Conservation (phyloP, 1,140 invertebrate genomes). For the Rhizoglyphus robini region DNA sequence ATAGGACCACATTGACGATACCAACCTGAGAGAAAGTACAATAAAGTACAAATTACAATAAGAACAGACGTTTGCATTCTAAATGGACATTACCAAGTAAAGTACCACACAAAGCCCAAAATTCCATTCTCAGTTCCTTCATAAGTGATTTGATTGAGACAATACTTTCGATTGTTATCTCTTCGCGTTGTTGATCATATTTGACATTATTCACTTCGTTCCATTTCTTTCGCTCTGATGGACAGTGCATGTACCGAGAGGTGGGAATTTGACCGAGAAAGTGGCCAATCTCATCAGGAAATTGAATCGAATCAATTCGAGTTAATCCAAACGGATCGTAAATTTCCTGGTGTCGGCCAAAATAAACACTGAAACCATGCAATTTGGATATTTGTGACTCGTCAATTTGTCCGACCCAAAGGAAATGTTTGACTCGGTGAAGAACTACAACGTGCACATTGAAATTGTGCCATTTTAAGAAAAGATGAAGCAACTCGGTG, state of each 20-base stretch:
- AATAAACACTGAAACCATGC: neutral
- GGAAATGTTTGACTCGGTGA: neutral
- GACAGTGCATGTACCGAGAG: conserved; percentile 5
- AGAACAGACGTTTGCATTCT: too few relatives aligned
- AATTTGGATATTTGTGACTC: neutral
- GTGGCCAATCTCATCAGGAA: neutral
- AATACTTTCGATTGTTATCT: neutral
- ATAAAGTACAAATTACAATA: too few relatives aligned
- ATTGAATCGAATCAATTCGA: neutral
- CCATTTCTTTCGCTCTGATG: neutral
- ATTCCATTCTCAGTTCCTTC: neutral
- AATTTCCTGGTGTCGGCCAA: neutral
- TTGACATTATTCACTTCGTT: neutral
- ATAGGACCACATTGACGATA: conserved; percentile 45
- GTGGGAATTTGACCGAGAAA: conserved; percentile 13
- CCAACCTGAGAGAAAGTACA: conserved; percentile 37
- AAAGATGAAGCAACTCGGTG: neutral
- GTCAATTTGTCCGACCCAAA: neutral
- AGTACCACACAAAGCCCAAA: conserved; percentile 7
- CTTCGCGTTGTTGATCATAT: neutral
- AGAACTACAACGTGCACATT: conserved; percentile 25
- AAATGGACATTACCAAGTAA: conserved; percentile 27
- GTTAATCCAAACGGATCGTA: neutral
- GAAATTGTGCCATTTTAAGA: neutral
- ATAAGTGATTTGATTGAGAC: neutral